Base-by-base conservation (phyloP, 2,113 vertebrate genomes). In the Dromaius novaehollandiae region DNA sequence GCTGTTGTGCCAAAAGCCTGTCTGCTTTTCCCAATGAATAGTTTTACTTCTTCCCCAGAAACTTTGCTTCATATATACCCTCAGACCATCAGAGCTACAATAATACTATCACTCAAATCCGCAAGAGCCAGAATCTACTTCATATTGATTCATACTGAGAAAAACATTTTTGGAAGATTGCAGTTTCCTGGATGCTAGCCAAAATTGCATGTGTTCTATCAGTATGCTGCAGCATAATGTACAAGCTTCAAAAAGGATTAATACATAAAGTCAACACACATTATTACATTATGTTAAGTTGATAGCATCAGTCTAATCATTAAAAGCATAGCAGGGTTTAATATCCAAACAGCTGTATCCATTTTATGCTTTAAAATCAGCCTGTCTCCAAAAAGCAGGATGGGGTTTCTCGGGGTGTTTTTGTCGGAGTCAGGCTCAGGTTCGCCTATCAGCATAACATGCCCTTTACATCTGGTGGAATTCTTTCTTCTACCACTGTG, bases 1-100 rank as follows among this genome's bases (percentile, higher is more conserved):
- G 14, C 70, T 92, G 51, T 77, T 91, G 70, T 91, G 84, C 65
- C 81, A 76, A 79, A 93, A 92, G 24, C 46, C 55, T 94, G 44
- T 28, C 60, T 81, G 20, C 50, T 78, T 89, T 94, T 64, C 81
- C 61, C 46, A 56, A 56, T 20, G 65, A 64, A n/a, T 60, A 42
- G 11, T 51, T 94, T 87, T 92, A 26, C 32, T 79, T 87, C 51
- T 73, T 82, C 22, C 38, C 25, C 38, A 42, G 65, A 75, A 95
- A 22, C 16, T 8, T 90, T 66, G 28, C n/a, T 87, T 92, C 65
- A 13, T 13, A 28, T 42, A 38, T 10, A 15, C 2, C 9, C 56
- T 64, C n/a, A 68, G 65, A 61, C 38, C 5, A 21, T 0, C 50
- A 55, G 50, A 81, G 34, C 30, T 80, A 44, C 44, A 66, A 14